Evolutionary conservation across 2,113 vertebrate genomes (phyloP), one percentile per base, ranked within the genome.

Genomic region (Lophura nycthemera): DNA sequence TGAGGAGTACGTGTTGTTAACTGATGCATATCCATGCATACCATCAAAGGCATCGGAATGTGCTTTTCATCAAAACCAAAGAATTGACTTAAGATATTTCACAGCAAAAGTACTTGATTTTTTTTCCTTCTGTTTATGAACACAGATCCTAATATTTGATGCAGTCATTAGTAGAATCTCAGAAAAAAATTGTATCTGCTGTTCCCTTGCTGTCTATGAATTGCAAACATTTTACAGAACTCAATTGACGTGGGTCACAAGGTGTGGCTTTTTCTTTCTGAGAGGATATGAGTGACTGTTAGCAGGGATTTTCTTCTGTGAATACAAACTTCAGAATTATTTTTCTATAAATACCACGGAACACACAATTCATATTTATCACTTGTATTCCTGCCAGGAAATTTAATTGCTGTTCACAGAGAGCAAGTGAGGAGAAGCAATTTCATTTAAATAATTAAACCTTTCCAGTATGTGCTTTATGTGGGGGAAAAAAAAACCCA

Each of bases 401-500:
- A 88, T 86, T 48, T 52, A 95, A 95, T 88, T 95, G 83, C 69
- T 83, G 43, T 73, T 88, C 66, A 79, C 40, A 84, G 59, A 94
- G 7, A 90, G 6, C 30, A 88, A 70, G 19, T 57, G 36, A 16
- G 15, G 48, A 77, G 54, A 91, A 94, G 45, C 17, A 72, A 71
- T 52, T 78, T 83, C 18, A 92, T 78, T 90, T 92, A 86, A 96
- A 78, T 88, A 93, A 82, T 79, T 66, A 88, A 93, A 86, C 5
- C 17, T 91, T 92, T 86, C 36, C 32, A 43, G 29, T 54, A 50
- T 61, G n/a, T 34, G 40, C 10, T 61, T 78, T 86, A 50, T 74
- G n/a, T 40, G 30, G 32, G 27, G 10, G 13, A 42, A n/a, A 47
- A 30, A 17, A 42, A 10, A n/a, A 13, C 20, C 11, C 36, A 67